Base-by-base conservation (phyloP, 2,888 invertebrate species). In the Calliopum simillimum region DNA sequence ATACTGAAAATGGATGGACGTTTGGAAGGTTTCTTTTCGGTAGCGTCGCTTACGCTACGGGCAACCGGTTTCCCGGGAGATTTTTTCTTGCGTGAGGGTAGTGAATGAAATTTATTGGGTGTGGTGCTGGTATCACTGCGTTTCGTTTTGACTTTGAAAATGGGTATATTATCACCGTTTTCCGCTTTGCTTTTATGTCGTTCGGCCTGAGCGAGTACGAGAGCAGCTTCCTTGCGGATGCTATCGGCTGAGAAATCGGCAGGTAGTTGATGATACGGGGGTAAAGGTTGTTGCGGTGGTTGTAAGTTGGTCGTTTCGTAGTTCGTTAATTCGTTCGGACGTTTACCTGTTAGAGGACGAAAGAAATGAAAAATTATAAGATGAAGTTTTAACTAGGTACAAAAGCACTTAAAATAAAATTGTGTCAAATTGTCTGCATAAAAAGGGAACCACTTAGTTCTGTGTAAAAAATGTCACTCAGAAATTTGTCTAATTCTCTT, bases 181-280 rank as follows among this genome's bases (percentile, higher is more conserved):
- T 89, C 89, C 16, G 90, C 88, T 53, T 88, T 90, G 82, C 93
- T 94, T 70, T 90, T 90, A 74, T 94, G 88, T 80, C 91, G 90
- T 76, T 91, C 90, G 1, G 91, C 94, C 84, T 94, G 93, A 25
- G 91, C 90, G 64, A 93, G 87, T 44, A 94, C 93, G 80, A 89
- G 88, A 73, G 92, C 93, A 43, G 93, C 93, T 87, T 94, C 94
- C 80, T 92, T 89, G 61, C 92, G 91, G 61, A 94, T 88, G 81
- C 92, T 91, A 80, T 91, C 89, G 81, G 92, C 91, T 69, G 93
- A 91, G 49, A 91, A 87, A 79, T 91, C 90, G 62, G 90, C 90
- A 76, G 93, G 91, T 73, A 92, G 89, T 82, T 90, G 89, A 73
- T 82, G 83, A 69, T 83, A 83, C 47, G 77, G 43, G 14, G 68